phyloP scores from a whole-genome alignment of 2,113 vertebrate genomes.

The Malurus alboscapulatus region DNA sequence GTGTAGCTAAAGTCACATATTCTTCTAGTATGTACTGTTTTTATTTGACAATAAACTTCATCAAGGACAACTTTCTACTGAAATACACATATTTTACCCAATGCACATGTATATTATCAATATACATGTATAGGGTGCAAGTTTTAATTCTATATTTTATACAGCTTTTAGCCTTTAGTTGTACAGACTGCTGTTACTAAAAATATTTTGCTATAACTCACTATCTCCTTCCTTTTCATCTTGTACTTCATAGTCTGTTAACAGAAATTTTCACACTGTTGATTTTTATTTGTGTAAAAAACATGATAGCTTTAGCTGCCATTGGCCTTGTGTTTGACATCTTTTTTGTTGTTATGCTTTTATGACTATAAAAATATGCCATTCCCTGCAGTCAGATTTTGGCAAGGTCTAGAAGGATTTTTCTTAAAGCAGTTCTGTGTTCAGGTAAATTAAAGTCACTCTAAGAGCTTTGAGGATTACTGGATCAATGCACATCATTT shows the following conservation, averaged over 20 bases:
- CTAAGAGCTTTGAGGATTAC: slow-evolving; percentile 47
- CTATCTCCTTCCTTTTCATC: background rate
- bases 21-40: background rate
- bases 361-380: slow-evolving; percentile 44
- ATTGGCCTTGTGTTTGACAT: slow-evolving; percentile 23
- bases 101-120: background rate
- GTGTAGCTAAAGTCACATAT: background rate
- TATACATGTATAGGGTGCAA: background rate
- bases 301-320: background rate
- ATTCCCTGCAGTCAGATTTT: slow-evolving; percentile 46
- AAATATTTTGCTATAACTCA: background rate
- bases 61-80: background rate
- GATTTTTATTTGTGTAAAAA: slow-evolving; percentile 34
- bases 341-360: slow-evolving; percentile 56
- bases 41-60: slow-evolving; percentile 11
- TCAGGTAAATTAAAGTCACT: slow-evolving; percentile 63
- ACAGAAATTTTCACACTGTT: slow-evolving; percentile 9
- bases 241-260: background rate
- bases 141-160: slow-evolving; percentile 20
- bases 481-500: slow-evolving; percentile 52
- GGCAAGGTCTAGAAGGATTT: slow-evolving; percentile 45
- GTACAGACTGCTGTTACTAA: background rate
- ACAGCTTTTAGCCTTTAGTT: background rate
- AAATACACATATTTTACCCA: background rate
- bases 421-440: slow-evolving; percentile 51